phyloP scores from a whole-genome alignment of 2,113 vertebrate species.

The Stigmatopora nigra region DNA sequence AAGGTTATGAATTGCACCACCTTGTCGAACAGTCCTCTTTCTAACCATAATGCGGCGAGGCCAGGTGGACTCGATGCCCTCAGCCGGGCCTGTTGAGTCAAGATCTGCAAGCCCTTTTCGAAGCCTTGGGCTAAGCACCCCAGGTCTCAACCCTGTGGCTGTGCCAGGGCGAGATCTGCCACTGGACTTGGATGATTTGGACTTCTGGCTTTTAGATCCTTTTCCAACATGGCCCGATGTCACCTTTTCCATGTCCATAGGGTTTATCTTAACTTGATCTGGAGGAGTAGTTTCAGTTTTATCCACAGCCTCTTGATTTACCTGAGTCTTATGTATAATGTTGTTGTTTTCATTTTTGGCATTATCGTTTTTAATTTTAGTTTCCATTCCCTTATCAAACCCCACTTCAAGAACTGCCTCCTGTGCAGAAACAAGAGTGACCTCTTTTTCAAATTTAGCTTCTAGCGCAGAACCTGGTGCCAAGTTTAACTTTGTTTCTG shows the following conservation, averaged over 20 bases:
- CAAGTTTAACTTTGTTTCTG: conserved; percentile 17
- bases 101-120: conserved; percentile 35
- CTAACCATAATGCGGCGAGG: conserved; percentile 69
- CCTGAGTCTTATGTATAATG: conserved; percentile 9
- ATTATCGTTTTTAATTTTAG: conserved; percentile 7
- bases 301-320: neutral
- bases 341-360: conserved; percentile 18
- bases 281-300: conserved; percentile 5
- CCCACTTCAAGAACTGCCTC: conserved; percentile 7
- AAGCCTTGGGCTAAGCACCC: conserved; percentile 37
- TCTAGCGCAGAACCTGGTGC: conserved; percentile 15
- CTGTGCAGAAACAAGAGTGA: conserved; percentile 1
- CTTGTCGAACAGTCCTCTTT: conserved; percentile 72
- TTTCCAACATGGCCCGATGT: conserved; percentile 26
- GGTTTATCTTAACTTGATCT: conserved; percentile 27
- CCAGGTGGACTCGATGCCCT: conserved; percentile 71
- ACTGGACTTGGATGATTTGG: conserved; percentile 56
- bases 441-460: conserved; percentile 23
- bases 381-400: neutral
- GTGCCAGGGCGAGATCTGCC: conserved; percentile 58
- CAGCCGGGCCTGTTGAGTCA: conserved; percentile 41
- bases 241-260: conserved; percentile 11
- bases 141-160: conserved; percentile 52
- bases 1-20: conserved; percentile 71
- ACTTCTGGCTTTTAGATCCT: conserved; percentile 45